Conservation (phyloP, 2,888 invertebrate species). For the Entomobrya multifasciata region DNA sequence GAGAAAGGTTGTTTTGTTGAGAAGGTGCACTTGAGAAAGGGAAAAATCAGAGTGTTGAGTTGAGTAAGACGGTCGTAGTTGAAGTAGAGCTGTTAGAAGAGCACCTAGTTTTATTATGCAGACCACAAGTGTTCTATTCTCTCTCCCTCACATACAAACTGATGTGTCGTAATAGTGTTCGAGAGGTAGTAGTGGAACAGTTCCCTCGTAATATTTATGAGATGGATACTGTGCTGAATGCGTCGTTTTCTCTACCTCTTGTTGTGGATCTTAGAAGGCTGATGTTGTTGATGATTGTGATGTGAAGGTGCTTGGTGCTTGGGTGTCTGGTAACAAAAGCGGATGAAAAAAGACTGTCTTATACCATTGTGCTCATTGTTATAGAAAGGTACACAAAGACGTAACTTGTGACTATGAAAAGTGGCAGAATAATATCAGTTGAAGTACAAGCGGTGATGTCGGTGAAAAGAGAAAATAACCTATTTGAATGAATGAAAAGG, state of each 20-base stretch:
- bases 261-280: background rate
- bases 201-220: slow-evolving; percentile 32
- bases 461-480: slow-evolving; percentile 36
- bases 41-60: slow-evolving; percentile 26
- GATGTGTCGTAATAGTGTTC: background rate
- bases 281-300: slow-evolving; percentile 1
- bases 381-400: background rate
- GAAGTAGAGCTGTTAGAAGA: too few species aligned
- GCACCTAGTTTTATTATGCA: slow-evolving; percentile 39
- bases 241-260: background rate
- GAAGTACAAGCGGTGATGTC: background rate
- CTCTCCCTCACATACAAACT: background rate
- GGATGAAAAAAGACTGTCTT: too few species aligned
- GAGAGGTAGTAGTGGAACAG: background rate
- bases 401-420: background rate
- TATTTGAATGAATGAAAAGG: slow-evolving; percentile 28
- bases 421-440: slow-evolving; percentile 22
- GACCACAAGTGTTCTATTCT: slow-evolving; percentile 44
- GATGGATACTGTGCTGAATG: background rate
- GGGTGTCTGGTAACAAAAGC: too few species aligned
- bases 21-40: slow-evolving; percentile 28
- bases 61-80: too few species aligned
- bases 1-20: slow-evolving; percentile 20
- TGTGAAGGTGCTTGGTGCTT: background rate
- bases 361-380: background rate